phyloP scores from a whole-genome alignment of 1,140 invertebrate genomes.

The Asobara japonica region DNA sequence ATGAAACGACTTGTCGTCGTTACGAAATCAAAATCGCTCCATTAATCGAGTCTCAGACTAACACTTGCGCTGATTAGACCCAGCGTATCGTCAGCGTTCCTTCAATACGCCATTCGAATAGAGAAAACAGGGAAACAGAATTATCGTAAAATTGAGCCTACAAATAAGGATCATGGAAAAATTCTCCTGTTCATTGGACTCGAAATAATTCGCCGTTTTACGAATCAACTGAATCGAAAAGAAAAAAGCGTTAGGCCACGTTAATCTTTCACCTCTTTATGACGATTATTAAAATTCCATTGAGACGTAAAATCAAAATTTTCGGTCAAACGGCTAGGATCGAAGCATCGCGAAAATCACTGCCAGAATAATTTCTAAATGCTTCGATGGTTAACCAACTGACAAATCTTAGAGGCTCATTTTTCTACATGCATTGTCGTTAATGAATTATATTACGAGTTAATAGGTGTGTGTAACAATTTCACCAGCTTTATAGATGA shows the following conservation, averaged over 20 bases:
- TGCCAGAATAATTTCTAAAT: conserved; percentile 61
- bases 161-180: too few species aligned
- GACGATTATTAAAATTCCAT: conserved; percentile 9
- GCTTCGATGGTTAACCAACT: conserved; percentile 62
- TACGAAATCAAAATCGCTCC: conserved; percentile 24
- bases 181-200: too few species aligned
- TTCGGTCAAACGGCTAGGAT: conserved; percentile 56
- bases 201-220: too few species aligned
- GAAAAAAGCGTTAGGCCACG: background rate
- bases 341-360: conserved; percentile 63
- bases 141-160: too few species aligned
- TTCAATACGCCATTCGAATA: background rate
- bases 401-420: conserved; percentile 59
- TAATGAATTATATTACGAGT: conserved; percentile 36
- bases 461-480: conserved; percentile 36
- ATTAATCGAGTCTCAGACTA: conserved; percentile 21
- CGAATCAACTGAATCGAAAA: background rate
- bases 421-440: conserved; percentile 67
- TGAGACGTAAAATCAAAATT: conserved; percentile 58
- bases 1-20: conserved; percentile 24
- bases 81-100: background rate
- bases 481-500: conserved; percentile 33
- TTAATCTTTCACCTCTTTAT: conserved; percentile 4
- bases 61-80: background rate
- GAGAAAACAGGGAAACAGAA: too few species aligned